These are phyloP conservation scores for Polydrusus pterygomalis DNA, from an alignment of 2,888 invertebrate species.

Conservation along the genomic window DNA sequence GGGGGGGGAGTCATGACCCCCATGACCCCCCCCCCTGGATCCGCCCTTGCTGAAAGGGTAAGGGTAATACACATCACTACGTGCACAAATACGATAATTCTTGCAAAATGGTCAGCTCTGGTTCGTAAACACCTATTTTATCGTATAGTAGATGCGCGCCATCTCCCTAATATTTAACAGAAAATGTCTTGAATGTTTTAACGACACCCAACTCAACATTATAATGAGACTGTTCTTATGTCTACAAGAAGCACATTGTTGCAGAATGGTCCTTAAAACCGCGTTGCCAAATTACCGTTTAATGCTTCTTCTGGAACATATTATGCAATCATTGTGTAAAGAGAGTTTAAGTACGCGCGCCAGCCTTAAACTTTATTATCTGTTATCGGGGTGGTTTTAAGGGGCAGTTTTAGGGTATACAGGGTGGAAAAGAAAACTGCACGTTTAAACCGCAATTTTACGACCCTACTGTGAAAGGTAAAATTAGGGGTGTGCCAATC, in stretches of 20 bases:
- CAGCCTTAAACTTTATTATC: not conserved
- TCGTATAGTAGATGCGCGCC: not conserved
- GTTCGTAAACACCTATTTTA: not conserved
- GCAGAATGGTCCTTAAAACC: slow-evolving; percentile 23
- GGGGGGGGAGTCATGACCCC: too few species aligned
- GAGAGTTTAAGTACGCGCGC: slow-evolving; percentile 14
- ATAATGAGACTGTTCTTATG: slow-evolving; percentile 29
- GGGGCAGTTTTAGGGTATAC: too few species aligned
- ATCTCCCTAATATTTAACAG: not conserved
- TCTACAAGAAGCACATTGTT: slow-evolving; percentile 28
- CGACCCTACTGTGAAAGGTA: too few species aligned
- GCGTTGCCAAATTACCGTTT: slow-evolving; percentile 30
- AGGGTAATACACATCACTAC: too few species aligned
- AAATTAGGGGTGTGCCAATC: too few species aligned
- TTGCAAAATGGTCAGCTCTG: too few species aligned
- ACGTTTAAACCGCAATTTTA: too few species aligned
- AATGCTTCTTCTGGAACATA: slow-evolving; percentile 28
- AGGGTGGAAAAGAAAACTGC: too few species aligned
- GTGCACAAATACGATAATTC: too few species aligned
- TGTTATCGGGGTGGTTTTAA: not conserved
- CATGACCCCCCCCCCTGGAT: too few species aligned
- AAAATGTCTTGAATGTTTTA: slow-evolving; percentile 24
- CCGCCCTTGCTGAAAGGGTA: too few species aligned
- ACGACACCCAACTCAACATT: slow-evolving; percentile 8
- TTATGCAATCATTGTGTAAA: slow-evolving; percentile 27